Base-by-base conservation (phyloP, 2,888 invertebrate species). In the Drosophila nr. perissopoda region DNA sequence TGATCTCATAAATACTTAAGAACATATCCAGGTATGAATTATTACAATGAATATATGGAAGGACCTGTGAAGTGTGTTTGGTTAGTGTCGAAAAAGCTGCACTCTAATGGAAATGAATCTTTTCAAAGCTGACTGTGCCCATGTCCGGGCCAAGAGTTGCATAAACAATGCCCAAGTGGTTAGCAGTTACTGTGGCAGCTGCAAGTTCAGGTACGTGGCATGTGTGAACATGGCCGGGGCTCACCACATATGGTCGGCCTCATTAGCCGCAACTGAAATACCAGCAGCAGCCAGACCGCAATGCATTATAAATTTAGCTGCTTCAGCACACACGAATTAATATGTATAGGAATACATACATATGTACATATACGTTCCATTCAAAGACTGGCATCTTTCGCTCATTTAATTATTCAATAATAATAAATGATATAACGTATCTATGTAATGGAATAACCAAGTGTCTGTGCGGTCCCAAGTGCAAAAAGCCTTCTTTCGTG, bases 361-460 rank as follows among this genome's bases (percentile, higher is more conserved):
- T 49, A 40, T 64, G 36, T 65, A 56, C 16, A 25, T 21, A 42
- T 25, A 45, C 59, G n/a, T 21, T 51, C 18, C 11, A 31, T 25
- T 40, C 16, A 53, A 54, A 25, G 45, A 16, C 45, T 2, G 56
- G 31, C 60, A 62, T 49, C 52, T 45, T 73, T 66, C 63, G 68
- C 76, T 79, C 73, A 85, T 87, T 82, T 79, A 77, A 87, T 86
- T 86, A 86, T 87, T 87, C 76, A 87, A 83, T 86, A 86, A 82
- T 78, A 82, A 82, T 87, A 76, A 82, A 87, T 83, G 87, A 73
- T 83, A 76, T 76, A 66, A 73, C 51, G 72, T 67, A 72, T 59
- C 51, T 48, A 58, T 71, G 58, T 69, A 76, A 78, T 83, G 73
- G 81, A 81, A 76, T 72, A 73, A 68, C 66, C 68, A 73, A 70